Evolutionary conservation across 2,888 invertebrate genomes (phyloP).

Genomic region (Pogonocherus hispidulus): DNA sequence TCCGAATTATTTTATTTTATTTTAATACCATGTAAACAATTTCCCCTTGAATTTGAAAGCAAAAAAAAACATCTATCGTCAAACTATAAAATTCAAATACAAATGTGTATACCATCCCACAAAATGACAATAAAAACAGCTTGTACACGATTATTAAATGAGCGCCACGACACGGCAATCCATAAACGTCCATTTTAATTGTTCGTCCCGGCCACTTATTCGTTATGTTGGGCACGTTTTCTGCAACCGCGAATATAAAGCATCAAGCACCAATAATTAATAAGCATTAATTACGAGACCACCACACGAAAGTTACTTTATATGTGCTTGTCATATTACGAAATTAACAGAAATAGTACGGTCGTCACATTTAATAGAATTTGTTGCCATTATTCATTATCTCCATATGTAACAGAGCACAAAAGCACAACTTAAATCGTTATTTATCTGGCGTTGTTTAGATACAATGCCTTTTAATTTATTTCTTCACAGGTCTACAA

Average conservation of each 20-base stretch:
- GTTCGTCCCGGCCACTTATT: slow-evolving; percentile 18
- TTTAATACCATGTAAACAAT: too few species aligned
- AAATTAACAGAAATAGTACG: slow-evolving; percentile 1
- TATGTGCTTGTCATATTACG: slow-evolving; percentile 19
- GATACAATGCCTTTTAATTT: too few species aligned
- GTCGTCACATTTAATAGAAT: background rate
- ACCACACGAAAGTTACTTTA: slow-evolving; percentile 24
- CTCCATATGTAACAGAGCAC: too few species aligned
- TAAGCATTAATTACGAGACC: slow-evolving; percentile 31
- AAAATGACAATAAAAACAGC: background rate
- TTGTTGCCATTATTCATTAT: too few species aligned
- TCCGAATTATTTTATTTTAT: too few species aligned
- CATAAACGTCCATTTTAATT: slow-evolving; percentile 28
- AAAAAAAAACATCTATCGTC: too few species aligned
- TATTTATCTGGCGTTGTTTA: too few species aligned
- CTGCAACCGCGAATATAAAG: slow-evolving; percentile 26
- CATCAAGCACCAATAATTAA: slow-evolving; percentile 36
- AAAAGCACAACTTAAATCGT: too few species aligned
- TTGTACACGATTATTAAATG: slow-evolving; percentile 12
- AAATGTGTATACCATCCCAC: background rate
- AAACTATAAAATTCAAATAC: background rate
- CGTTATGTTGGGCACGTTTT: slow-evolving; percentile 28
- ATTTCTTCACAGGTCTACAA: too few species aligned
- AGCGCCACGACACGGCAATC: slow-evolving; percentile 11
- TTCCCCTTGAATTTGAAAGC: too few species aligned